Evolutionary conservation across 23 tunicate species (phyloP), one percentile per base, ranked within the genome.

Genomic region (Pegea sp.): DNA sequence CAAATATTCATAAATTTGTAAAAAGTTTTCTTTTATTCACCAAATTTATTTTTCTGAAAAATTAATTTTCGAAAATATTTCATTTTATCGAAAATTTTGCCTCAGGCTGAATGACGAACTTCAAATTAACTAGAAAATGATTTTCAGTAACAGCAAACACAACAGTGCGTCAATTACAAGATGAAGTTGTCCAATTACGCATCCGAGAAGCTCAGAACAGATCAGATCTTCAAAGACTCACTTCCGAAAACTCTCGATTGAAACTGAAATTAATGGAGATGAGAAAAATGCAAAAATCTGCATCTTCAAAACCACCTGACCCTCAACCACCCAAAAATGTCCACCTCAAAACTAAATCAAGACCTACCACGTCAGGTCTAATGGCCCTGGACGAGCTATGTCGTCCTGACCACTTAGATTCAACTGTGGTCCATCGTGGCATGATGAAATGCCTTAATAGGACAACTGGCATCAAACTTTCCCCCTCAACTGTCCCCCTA

Each of bases 191-290:
- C 5, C 63, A 71, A 24, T 59, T 71, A 0, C 56, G 63, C 29
- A 71, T 71, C 34, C 77, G 77, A 33, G 77, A 71, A 49, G 22
- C 77, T 18, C 77, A 71, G 48, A 58, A 71, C 48, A 63, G 55
- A 42, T 44, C 57, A 58, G 77, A 71, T 54, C 44, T 71, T 29
- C 77, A 71, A 49, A 44, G 69, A 28, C 30, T 71, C 25, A 55
- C 55, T 59, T 57, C 68, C 2, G 77, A 71, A 63, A 71, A 71
- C 31, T 49, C 53, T 11, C 58, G 69, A 8, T 48, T 71, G 46
- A 71, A 71, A 38, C 8, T 71, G 44, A 62, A 63, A 23, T 29
- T 71, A 26, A 69, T 69, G 75, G 75, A 69, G 27, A 31, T 52
- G n/a, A 49, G 44, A 28, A 6, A 5, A 31, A 57, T 25, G 20